Conservation (phyloP, 2,888 invertebrate genomes). For the Piscicola geometra region DNA sequence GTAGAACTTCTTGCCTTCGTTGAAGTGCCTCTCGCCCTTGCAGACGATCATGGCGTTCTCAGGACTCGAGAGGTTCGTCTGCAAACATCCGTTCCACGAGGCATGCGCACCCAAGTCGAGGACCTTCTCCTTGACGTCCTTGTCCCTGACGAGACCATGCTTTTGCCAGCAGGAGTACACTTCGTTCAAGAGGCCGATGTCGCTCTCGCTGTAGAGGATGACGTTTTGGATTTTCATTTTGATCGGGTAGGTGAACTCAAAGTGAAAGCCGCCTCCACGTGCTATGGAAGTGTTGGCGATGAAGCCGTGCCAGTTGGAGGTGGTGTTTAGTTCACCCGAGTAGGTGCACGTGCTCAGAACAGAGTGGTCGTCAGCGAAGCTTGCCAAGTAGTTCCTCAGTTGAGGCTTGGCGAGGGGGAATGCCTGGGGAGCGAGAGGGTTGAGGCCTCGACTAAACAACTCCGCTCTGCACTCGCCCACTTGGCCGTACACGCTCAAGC, state of each 20-base stretch:
- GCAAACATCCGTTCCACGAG: constrained; percentile 43
- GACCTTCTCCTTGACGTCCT: constrained; percentile 39
- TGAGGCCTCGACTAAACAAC: background rate
- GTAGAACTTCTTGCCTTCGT: constrained; percentile 35
- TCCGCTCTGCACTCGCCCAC: constrained; percentile 41
- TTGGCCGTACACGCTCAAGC: constrained; percentile 41
- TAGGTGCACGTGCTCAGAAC: constrained; percentile 32
- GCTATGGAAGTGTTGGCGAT: constrained; percentile 41
- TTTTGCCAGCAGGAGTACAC: constrained; percentile 41
- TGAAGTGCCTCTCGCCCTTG: constrained; percentile 38
- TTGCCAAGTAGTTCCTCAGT: background rate
- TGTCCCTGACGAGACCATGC: constrained; percentile 40
- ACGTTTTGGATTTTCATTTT: constrained; percentile 40
- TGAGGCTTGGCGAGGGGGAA: constrained; percentile 23
- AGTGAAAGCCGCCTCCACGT: constrained; percentile 41
- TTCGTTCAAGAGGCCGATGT: constrained; percentile 35
- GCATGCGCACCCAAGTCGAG: constrained; percentile 40
- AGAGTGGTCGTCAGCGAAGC: background rate
- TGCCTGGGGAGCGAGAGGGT: background rate
- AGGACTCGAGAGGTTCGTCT: constrained; percentile 34
- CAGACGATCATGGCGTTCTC: constrained; percentile 36
- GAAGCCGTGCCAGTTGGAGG: constrained; percentile 43
- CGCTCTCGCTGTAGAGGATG: constrained; percentile 41
- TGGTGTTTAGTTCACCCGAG: constrained; percentile 41
- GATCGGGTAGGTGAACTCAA: constrained; percentile 40